These are phyloP conservation scores for Morpho achilles DNA, from an alignment of 2,888 invertebrate species.

Conservation along the genomic window DNA sequence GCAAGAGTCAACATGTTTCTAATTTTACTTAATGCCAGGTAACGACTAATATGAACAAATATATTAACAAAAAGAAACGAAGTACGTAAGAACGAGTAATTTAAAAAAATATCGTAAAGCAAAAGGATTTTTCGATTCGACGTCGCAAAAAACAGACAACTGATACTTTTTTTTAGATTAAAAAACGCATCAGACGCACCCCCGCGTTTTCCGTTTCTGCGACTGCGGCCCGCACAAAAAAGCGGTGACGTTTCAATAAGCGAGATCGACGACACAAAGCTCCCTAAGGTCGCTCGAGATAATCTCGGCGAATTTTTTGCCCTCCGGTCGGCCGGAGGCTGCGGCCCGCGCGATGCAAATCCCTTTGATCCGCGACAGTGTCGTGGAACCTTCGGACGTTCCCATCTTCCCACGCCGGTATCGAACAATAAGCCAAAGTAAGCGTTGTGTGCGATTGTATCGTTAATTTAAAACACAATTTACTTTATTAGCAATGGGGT, in stretches of 20 bases:
- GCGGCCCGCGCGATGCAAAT: slow-evolving; percentile 36
- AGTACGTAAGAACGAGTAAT: slow-evolving; percentile 34
- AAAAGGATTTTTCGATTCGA: slow-evolving; percentile 31
- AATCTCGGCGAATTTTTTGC: slow-evolving; percentile 30
- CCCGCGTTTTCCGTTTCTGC: slow-evolving; percentile 35
- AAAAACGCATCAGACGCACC: slow-evolving; percentile 27
- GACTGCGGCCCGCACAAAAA: slow-evolving; percentile 48
- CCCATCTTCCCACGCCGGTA: slow-evolving; percentile 22
- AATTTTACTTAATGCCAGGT: too few relatives aligned
- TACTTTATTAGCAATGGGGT: too few relatives aligned
- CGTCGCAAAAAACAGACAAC: slow-evolving; percentile 45
- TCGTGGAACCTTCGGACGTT: slow-evolving; percentile 33
- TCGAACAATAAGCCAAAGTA: too few relatives aligned
- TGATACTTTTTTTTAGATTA: slow-evolving; percentile 41
- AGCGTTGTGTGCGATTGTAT: too few relatives aligned
- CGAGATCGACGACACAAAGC: slow-evolving; percentile 32
- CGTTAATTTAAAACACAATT: too few relatives aligned
- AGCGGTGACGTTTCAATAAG: slow-evolving; percentile 56
- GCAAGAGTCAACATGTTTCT: too few relatives aligned
- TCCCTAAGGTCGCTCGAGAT: slow-evolving; percentile 25
- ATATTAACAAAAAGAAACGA: too few relatives aligned
- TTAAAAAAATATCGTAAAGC: slow-evolving; percentile 32
- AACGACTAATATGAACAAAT: too few relatives aligned
- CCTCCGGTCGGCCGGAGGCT: slow-evolving; percentile 32
- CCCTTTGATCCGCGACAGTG: slow-evolving; percentile 38